A percentile compares a stretch with the other conserved stretches of the same genome.
Evolutionary conservation across 2,113 vertebrate species (phyloP).

Genomic region (Lepus americanus): DNA sequence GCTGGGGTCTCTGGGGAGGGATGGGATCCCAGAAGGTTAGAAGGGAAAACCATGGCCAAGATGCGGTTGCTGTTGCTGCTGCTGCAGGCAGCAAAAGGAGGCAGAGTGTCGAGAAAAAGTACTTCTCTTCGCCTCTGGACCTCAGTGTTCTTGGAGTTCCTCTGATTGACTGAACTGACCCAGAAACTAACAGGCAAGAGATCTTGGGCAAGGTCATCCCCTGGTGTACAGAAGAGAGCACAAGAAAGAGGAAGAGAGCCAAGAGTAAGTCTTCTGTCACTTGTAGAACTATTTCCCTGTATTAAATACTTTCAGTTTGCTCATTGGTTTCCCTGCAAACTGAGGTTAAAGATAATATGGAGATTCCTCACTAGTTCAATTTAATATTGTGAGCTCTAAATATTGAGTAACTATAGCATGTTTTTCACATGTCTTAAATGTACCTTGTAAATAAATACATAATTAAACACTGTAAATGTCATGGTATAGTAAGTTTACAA

Average conservation of each 20-base stretch:
- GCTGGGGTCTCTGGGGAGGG: neutral
- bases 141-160: neutral
- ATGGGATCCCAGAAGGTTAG: neutral
- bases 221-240: neutral
- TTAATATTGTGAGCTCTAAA: neutral
- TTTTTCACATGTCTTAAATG: slow-evolving; percentile 40
- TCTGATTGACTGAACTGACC: neutral
- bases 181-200: neutral
- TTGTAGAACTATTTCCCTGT: too few species aligned
- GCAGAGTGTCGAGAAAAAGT: neutral
- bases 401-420: neutral
- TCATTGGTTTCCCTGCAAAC: neutral
- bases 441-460: neutral
- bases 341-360: neutral
- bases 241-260: neutral
- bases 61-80: accelerated
- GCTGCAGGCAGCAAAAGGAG: neutral
- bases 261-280: too few species aligned
- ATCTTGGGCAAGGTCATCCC: neutral
- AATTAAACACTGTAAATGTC: neutral
- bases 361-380: slow-evolving; percentile 25
- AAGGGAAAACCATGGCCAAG: neutral
- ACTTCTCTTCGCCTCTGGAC: neutral
- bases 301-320: neutral
- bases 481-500: neutral